Percentiles rank a stretch among this genome's conserved stretches.
These are phyloP conservation scores for Hydra vulgaris DNA, from an alignment of 30 jellyfish, hydroid and myxozoan genomes.

Conservation along the genomic window DNA sequence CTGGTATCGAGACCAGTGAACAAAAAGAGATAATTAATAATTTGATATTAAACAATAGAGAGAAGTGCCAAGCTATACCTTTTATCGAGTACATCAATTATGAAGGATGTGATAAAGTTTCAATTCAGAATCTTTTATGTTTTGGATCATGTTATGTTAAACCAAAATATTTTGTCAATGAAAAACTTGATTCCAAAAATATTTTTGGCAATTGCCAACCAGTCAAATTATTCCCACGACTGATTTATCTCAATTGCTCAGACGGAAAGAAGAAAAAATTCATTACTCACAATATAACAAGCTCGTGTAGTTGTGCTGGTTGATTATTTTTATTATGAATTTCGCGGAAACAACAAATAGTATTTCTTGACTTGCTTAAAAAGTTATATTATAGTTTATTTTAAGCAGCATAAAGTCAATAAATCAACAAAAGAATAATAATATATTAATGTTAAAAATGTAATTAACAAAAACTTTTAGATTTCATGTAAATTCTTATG, in stretches of 20 bases:
- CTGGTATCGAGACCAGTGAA: not conserved
- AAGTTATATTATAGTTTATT: too few relatives aligned
- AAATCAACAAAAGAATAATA: too few relatives aligned
- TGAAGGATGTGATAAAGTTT: not conserved
- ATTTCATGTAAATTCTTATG: too few relatives aligned
- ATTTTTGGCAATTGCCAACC: not conserved
- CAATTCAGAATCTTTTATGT: not conserved
- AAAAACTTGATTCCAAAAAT: too few relatives aligned
- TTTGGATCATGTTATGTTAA: not conserved
- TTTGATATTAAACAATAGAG: not conserved
- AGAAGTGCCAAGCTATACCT: not conserved
- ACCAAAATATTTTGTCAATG: not conserved
- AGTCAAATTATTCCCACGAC: not conserved
- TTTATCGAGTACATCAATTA: not conserved
- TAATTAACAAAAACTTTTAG: too few relatives aligned
- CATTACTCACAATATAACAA: not conserved
- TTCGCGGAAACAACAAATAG: too few relatives aligned
- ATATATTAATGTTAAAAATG: too few relatives aligned
- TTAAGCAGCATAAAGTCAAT: too few relatives aligned
- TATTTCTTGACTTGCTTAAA: too few relatives aligned
- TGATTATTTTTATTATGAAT: too few relatives aligned
- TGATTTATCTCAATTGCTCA: not conserved
- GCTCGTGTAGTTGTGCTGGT: not conserved
- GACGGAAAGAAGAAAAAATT: not conserved
- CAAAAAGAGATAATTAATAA: not conserved